Conservation (phyloP, 2,888 invertebrate species). For the Cryptocephalus moraei region DNA sequence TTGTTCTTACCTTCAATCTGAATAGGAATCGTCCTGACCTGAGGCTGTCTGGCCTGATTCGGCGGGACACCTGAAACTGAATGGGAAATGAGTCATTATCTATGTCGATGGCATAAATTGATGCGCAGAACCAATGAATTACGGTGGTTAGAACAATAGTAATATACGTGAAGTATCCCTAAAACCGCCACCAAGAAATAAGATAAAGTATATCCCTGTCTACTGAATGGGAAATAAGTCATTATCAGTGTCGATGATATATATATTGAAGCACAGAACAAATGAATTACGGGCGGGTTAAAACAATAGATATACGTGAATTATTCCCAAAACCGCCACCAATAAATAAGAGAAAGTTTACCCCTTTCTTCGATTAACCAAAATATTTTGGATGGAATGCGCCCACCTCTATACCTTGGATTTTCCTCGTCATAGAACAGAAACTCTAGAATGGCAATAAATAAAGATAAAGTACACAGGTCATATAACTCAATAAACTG, state of each 20-base stretch:
- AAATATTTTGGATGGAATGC: slow-evolving; percentile 60
- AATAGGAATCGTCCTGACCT: slow-evolving; percentile 52
- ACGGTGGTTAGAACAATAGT: too few relatives aligned
- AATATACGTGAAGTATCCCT: not conserved
- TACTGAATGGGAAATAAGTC: too few relatives aligned
- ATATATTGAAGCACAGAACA: too few relatives aligned
- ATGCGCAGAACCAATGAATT: too few relatives aligned
- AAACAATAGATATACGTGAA: not conserved
- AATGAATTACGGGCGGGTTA: too few relatives aligned
- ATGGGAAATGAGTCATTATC: too few relatives aligned
- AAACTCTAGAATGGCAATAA: slow-evolving; percentile 35
- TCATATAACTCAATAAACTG: too few relatives aligned
- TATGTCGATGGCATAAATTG: too few relatives aligned
- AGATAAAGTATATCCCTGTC: slow-evolving; percentile 33
- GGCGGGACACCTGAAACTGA: slow-evolving; percentile 17
- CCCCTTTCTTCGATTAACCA: slow-evolving; percentile 46
- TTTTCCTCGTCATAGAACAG: slow-evolving; percentile 46
- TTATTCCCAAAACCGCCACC: slow-evolving; percentile 14
- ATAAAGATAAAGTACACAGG: too few relatives aligned
- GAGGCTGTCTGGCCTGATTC: slow-evolving; percentile 25
- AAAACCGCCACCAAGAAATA: slow-evolving; percentile 15
- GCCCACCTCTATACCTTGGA: slow-evolving; percentile 51
- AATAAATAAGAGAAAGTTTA: slow-evolving; percentile 21
- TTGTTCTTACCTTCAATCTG: slow-evolving; percentile 46
- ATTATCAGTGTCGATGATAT: too few relatives aligned